Evolutionary conservation across 2,113 vertebrate species (phyloP).

Genomic region (Felis chaus): DNA sequence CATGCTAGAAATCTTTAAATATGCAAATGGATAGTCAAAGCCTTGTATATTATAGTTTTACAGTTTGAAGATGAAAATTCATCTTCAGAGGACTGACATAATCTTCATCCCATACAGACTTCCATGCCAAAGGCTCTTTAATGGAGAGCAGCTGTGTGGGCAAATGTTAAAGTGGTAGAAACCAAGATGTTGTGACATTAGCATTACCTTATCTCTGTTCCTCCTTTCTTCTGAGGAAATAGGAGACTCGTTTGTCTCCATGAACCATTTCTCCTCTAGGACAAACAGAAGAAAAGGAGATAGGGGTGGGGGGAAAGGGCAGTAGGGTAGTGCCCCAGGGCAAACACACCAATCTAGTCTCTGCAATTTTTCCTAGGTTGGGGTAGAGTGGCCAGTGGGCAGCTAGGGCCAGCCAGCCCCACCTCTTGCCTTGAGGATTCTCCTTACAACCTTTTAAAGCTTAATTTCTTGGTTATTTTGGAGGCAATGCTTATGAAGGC

Average conservation of each 20-base stretch:
- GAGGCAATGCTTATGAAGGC: slow-evolving; percentile 95
- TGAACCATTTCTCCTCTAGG: background rate
- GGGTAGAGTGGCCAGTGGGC: background rate
- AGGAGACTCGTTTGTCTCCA: slow-evolving; percentile 14
- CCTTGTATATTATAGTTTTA: background rate
- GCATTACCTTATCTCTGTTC: slow-evolving; percentile 87
- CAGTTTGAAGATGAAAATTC: slow-evolving; percentile 55
- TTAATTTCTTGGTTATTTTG: slow-evolving; percentile 94
- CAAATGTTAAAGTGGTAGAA: slow-evolving; percentile 87
- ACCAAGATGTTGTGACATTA: slow-evolving; percentile 87
- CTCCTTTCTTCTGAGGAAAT: slow-evolving; percentile 81
- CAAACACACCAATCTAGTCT: background rate
- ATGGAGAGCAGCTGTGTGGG: slow-evolving; percentile 84
- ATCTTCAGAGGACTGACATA: slow-evolving; percentile 88
- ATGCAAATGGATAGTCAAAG: background rate
- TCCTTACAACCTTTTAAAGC: slow-evolving; percentile 83
- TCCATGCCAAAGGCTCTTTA: slow-evolving; percentile 84
- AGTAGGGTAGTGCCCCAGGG: background rate
- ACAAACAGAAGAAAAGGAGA: background rate
- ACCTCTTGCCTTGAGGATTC: background rate
- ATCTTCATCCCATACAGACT: slow-evolving; percentile 86
- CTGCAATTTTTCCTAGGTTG: background rate
- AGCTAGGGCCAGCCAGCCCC: background rate
- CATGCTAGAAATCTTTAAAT: background rate
- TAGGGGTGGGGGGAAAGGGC: background rate